phyloP scores from a whole-genome alignment of 1,140 invertebrate genomes.

The Galendromus occidentalis region DNA sequence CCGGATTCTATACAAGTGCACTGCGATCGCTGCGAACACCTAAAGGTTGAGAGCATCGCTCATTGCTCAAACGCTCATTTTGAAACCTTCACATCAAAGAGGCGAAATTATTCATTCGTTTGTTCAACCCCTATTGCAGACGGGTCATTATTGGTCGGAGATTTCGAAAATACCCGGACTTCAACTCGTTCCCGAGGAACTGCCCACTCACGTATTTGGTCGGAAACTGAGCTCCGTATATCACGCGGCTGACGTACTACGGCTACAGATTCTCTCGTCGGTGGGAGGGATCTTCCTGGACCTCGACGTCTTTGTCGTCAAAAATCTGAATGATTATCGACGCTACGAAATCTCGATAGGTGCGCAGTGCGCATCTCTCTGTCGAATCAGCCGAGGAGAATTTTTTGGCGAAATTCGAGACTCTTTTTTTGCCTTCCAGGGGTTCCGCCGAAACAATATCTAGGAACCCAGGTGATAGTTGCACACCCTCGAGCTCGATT shows the following conservation, averaged over 20 bases:
- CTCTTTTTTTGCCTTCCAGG: background rate
- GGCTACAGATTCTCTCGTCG: constrained; percentile 24
- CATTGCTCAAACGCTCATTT: background rate
- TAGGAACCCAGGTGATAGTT: constrained; percentile 23
- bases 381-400: constrained; percentile 16
- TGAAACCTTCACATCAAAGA: too few relatives aligned
- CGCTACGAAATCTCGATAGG: constrained; percentile 28
- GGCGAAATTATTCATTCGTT: background rate
- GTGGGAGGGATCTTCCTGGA: constrained; percentile 30
- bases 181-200: constrained; percentile 14
- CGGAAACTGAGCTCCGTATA: constrained; percentile 23
- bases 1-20: constrained; percentile 23
- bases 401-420: constrained; percentile 13
- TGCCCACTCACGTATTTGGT: constrained; percentile 22
- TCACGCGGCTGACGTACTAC: constrained; percentile 27
- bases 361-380: too few relatives aligned
- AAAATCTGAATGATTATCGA: constrained; percentile 26
- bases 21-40: constrained; percentile 18
- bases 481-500: constrained; percentile 24
- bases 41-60: constrained; percentile 17
- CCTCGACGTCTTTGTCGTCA: constrained; percentile 27
- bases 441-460: constrained; percentile 17
- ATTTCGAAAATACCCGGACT: constrained; percentile 15
- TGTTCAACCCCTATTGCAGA: constrained; percentile 12
- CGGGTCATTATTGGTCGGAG: constrained; percentile 18